Evolutionary conservation across 2,888 invertebrate genomes (phyloP), one percentile per base, ranked within the genome.

Genomic region (Sesia bembeciformis): DNA sequence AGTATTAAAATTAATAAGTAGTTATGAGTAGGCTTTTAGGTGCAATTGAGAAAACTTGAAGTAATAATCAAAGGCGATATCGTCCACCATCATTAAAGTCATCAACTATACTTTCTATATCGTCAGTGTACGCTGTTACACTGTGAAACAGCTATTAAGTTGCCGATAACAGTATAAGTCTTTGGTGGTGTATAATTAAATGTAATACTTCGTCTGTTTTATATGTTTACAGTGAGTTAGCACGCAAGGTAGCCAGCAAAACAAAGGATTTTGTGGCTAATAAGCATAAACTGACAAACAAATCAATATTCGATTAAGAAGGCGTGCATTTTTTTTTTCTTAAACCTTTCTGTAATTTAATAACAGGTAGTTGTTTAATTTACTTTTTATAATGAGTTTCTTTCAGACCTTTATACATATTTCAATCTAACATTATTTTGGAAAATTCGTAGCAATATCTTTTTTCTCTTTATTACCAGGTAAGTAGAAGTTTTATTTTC

Each of bases 131-230:
- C 64, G 62, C 75, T 70, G 75, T 74, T 78, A 72, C 66, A 68
- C 72, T 51, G 55, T 53, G 54, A 56, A 58, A 57, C 56, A 56
- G 54, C 56, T 54, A 56, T 62, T 57, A 57, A 57, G 55, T 60
- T 54, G 51, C 53, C 58, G 62, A 64, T 64, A 62, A 59, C 58
- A 53, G 57, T 54, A 60, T 60, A 61, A 58, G 57, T 59, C 57
- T 54, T 54, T 56, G 56, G 56, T 66, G 66, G 73, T 69, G 69
- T 82, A 74, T 81, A 84, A 83, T 82, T 84, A 84, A 82, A 83
- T 72, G 77, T 80, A 81, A 78, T 81, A 75, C 73, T 72, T 74
- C 71, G 74, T 74, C 67, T 74, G 65, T 62, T 73, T 62, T 68
- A 65, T 74, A 62, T 74, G 76, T 75, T 83, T 80, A 84, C 79